Conservation (phyloP, 2,797 vertebrate species). For the Sebastes hubbsi region DNA sequence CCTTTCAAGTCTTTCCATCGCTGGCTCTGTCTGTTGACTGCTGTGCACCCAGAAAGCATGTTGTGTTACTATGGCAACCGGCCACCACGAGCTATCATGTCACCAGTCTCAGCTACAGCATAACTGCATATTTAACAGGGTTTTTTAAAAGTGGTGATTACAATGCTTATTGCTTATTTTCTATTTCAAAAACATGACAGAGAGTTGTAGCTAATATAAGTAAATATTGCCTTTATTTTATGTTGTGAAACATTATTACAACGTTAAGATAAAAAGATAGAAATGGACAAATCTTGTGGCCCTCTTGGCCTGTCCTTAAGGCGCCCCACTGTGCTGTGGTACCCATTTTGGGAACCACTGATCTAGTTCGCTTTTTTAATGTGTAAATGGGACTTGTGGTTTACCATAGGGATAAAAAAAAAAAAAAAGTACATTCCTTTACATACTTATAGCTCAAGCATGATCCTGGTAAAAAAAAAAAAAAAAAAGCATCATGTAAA, state of each 20-base stretch:
- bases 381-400: not conserved
- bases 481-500: not conserved
- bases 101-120: not conserved
- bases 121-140: not conserved
- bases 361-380: not conserved
- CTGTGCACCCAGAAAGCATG: slow-evolving; percentile 20
- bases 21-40: slow-evolving; percentile 8
- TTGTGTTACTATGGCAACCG: slow-evolving; percentile 25
- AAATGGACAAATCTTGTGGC: not conserved
- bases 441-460: not conserved
- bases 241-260: not conserved
- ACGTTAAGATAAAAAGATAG: not conserved
- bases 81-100: slow-evolving; percentile 5
- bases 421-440: not conserved
- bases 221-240: not conserved
- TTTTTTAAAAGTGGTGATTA: not conserved
- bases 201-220: not conserved
- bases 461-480: not conserved
- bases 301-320: not conserved
- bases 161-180: not conserved
- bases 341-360: not conserved
- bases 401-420: not conserved
- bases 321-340: not conserved
- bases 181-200: not conserved
- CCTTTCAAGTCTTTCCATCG: not conserved